Percentiles rank a stretch among this genome's conserved stretches.
These are phyloP conservation scores for Macrosteles quadrilineatus DNA, from an alignment of 1,140 invertebrate genomes.

Conservation along the genomic window DNA sequence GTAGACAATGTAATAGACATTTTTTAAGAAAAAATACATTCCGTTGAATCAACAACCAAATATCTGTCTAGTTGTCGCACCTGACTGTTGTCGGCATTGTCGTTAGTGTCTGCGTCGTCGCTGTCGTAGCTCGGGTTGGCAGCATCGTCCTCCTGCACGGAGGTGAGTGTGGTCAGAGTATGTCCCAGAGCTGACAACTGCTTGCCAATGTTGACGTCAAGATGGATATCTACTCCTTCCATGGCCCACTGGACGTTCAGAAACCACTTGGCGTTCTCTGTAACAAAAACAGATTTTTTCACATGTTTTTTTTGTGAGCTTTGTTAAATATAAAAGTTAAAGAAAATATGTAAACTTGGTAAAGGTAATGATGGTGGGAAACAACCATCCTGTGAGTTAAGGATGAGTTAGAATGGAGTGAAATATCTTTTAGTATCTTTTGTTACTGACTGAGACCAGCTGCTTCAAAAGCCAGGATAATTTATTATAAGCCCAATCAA, in stretches of 20 bases:
- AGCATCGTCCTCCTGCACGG: slow-evolving; percentile 75
- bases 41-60: too few species aligned
- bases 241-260: slow-evolving; percentile 98
- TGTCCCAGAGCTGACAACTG: slow-evolving; percentile 90
- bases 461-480: too few species aligned
- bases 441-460: too few species aligned
- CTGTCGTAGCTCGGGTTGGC: slow-evolving; percentile 71
- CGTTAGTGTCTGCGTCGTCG: slow-evolving; percentile 56
- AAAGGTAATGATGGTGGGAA: too few species aligned
- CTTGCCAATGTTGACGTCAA: slow-evolving; percentile 95
- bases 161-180: slow-evolving; percentile 91
- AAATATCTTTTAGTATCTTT: too few species aligned
- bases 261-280: slow-evolving; percentile 96
- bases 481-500: too few species aligned
- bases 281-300: slow-evolving; percentile 29
- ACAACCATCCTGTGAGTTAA: too few species aligned
- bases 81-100: slow-evolving; percentile 39
- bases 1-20: too few species aligned
- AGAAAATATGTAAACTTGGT: too few species aligned
- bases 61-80: slow-evolving; percentile 5
- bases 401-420: too few species aligned
- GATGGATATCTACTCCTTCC: slow-evolving; percentile 97
- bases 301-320: too few species aligned
- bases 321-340: slow-evolving; percentile 1
- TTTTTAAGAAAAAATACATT: too few species aligned